Percentiles rank a stretch among this genome's conserved stretches.
These are phyloP conservation scores for Dasyurus viverrinus DNA, from an alignment of 2,113 vertebrate species.

Conservation along the genomic window DNA sequence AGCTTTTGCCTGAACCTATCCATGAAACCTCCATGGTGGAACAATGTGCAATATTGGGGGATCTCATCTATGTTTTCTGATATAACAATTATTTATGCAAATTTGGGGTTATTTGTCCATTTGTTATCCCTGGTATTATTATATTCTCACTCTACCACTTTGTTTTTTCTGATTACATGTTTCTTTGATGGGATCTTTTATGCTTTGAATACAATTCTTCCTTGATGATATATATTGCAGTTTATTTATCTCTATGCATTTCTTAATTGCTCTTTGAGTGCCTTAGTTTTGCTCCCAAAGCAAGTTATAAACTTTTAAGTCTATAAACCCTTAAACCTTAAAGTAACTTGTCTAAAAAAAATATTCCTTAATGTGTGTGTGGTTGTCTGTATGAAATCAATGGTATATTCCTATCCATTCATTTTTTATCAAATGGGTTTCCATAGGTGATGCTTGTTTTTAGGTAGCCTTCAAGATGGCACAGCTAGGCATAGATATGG, in stretches of 20 bases:
- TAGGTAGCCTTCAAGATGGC: background rate
- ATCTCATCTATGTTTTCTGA: background rate
- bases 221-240: background rate
- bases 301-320: background rate
- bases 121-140: background rate
- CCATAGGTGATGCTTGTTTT: background rate
- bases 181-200: background rate
- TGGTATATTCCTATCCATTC: background rate
- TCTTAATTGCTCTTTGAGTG: background rate
- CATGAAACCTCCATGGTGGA: background rate
- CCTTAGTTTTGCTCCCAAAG: background rate
- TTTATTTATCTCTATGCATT: background rate
- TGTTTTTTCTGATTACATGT: background rate
- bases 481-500: background rate
- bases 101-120: background rate
- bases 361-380: background rate
- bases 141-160: background rate
- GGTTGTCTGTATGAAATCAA: background rate
- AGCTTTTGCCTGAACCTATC: background rate
- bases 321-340: background rate
- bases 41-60: background rate
- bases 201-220: background rate
- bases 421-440: background rate
- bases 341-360: background rate
- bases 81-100: background rate